phyloP scores from a whole-genome alignment of 23 tunicate genomes.

The Diplosoma virens region DNA sequence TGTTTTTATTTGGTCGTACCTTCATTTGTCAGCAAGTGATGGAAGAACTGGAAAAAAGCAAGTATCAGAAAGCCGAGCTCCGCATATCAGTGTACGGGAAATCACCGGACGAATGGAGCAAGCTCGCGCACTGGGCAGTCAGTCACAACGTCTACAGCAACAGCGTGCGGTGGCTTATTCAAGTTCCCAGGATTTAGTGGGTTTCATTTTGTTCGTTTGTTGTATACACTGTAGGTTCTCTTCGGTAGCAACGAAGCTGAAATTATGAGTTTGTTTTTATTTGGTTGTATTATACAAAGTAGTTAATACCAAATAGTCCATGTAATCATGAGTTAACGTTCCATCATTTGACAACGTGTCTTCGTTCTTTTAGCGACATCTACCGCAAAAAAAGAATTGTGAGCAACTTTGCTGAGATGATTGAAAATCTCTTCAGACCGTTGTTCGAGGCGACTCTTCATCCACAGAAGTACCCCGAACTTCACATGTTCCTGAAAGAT shows the following conservation, averaged over 20 bases:
- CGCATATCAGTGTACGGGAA: conserved; percentile 88
- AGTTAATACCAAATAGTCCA: too few species aligned
- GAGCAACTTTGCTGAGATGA: conserved; percentile 51
- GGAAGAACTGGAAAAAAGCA: conserved; percentile 74
- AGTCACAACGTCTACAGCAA: conserved; percentile 81
- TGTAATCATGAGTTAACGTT: too few species aligned
- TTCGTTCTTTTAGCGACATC: conserved; percentile 50
- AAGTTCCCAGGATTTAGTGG: conserved; percentile 84
- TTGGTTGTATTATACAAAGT: too few species aligned
- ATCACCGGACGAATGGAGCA: conserved; percentile 65
- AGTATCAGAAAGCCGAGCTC: conserved; percentile 86
- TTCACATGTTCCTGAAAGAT: conserved; percentile 73
- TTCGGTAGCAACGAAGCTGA: too few species aligned
- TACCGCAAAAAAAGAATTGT: conserved; percentile 49
- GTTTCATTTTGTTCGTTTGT: conserved; percentile 3
- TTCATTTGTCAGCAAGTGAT: conserved; percentile 78
- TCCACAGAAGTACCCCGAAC: conserved; percentile 80
- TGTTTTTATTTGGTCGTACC: too few species aligned
- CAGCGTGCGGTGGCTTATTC: conserved; percentile 89
- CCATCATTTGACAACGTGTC: too few species aligned
- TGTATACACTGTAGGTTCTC: too few species aligned
- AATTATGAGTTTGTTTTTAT: too few species aligned
- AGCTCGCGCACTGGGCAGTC: conserved; percentile 94
- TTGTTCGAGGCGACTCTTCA: conserved; percentile 82
- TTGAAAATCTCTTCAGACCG: conserved; percentile 82